Base-by-base conservation (phyloP, 1,140 invertebrate species). In the Atta texana region DNA sequence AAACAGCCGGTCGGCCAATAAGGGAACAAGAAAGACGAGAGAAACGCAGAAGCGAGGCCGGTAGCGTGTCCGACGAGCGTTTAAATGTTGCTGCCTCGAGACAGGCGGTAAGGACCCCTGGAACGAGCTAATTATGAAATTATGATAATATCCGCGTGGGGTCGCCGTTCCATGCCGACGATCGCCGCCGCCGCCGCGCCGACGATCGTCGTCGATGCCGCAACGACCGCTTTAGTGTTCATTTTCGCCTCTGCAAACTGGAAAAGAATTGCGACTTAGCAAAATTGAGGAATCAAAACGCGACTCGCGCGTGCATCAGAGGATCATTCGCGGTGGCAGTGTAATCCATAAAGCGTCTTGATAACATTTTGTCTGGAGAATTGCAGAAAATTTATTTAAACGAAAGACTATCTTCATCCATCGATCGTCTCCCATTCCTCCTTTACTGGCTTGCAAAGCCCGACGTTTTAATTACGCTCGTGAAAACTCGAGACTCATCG, bases 51-150 rank as follows among this genome's bases (percentile, higher is more conserved):
- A 88, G 89, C 88, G n/a, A 75, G 34, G 34, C 49, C 44, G 86
- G 88, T 91, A 86, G 90, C 90, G 90, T 91, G 90, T 91, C 81
- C 90, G 85, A 85, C 71, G 72, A 75, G 90, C 85, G 88, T 91
- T 91, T 89, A 89, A 89, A 86, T 85, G 68, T 77, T 80, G 78
- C 84, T 87, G 63, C 64, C 71, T 91, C 85, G 88, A 90, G 88
- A 90, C 85, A 74, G 89, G 61, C 89, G 86, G 87, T 77, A 85
- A 86, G 90, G 90, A 91, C 90, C 90, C 86, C 90, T 74, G 80
- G 89, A 89, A 91, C 90, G 90, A 91, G 88, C 90, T 91, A 91
- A 91, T 91, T 91, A 91, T 91, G 90, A 91, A 91, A 91, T 91
- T 91, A 91, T 91, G 90, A 91, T 91, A 91, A 91, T 91, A 88